These are phyloP conservation scores for Epinephelus cyanopodus DNA, from an alignment of 2,113 vertebrate species.

Conservation along the genomic window DNA sequence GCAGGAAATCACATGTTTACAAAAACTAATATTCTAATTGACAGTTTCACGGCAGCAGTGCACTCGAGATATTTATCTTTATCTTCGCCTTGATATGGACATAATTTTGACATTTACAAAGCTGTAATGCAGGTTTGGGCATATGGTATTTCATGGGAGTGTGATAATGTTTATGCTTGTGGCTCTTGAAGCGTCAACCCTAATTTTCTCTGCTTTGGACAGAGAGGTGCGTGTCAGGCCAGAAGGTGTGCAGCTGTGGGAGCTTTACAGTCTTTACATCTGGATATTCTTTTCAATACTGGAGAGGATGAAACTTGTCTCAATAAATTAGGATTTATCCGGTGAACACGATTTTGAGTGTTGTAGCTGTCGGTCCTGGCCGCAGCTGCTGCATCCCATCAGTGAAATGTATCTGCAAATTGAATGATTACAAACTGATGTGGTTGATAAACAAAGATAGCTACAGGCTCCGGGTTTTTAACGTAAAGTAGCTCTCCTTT, in stretches of 20 bases:
- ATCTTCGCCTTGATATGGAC: not conserved
- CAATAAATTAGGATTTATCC: constrained; percentile 63
- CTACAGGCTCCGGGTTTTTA: constrained; percentile 15
- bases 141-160: constrained; percentile 29
- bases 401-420: constrained; percentile 54
- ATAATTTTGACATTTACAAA: constrained; percentile 21
- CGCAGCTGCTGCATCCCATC: constrained; percentile 51
- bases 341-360: constrained; percentile 50
- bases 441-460: constrained; percentile 45
- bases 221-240: constrained; percentile 57
- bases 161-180: constrained; percentile 32
- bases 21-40: constrained; percentile 51
- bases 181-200: constrained; percentile 27
- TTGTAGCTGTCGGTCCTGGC: constrained; percentile 24
- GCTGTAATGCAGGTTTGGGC: constrained; percentile 4
- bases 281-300: constrained; percentile 56
- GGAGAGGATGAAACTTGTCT: constrained; percentile 43
- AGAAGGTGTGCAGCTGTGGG: constrained; percentile 71
- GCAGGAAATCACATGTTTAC: constrained; percentile 52
- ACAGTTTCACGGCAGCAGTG: constrained; percentile 26
- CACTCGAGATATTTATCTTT: constrained; percentile 30
- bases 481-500: not conserved
- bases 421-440: constrained; percentile 45
- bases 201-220: constrained; percentile 34
- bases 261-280: constrained; percentile 38